Percentiles rank a stretch among this genome's conserved stretches.
Evolutionary conservation across 2,113 vertebrate genomes (phyloP).

Genomic region (Falco punctatus): DNA sequence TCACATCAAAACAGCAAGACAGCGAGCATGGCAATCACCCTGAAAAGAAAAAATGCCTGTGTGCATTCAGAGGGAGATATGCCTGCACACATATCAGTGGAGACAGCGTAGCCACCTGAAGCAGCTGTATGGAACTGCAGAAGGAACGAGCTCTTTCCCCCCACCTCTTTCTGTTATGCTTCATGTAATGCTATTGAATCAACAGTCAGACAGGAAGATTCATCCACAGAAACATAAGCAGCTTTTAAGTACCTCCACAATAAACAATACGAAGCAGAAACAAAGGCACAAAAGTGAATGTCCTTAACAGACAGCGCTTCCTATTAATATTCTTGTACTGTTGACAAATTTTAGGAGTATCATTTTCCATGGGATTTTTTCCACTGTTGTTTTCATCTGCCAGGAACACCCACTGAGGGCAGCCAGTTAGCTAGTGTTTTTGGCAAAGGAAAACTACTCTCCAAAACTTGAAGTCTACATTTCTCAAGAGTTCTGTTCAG

Average conservation of each 20-base stretch:
- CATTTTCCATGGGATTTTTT: background rate
- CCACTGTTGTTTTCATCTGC: background rate
- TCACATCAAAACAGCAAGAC: background rate
- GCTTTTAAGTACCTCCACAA: background rate
- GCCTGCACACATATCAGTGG: background rate
- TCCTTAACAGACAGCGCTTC: background rate
- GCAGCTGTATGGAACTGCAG: background rate
- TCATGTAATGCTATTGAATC: background rate
- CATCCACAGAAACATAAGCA: background rate
- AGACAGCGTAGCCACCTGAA: background rate
- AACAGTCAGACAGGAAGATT: background rate
- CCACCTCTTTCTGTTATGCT: background rate
- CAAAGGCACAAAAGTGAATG: background rate
- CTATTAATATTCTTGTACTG: background rate
- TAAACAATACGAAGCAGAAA: background rate
- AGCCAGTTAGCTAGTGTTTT: background rate
- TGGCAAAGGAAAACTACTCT: background rate
- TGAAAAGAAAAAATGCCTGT: background rate
- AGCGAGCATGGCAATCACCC: background rate
- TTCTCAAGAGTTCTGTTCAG: conserved; percentile 1
- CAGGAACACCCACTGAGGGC: background rate
- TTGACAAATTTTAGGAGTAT: background rate
- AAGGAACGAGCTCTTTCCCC: background rate
- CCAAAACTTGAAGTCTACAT: background rate
- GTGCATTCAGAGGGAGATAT: background rate